phyloP scores from a whole-genome alignment of 2,113 vertebrate species.

The Phalacrocorax aristotelis region DNA sequence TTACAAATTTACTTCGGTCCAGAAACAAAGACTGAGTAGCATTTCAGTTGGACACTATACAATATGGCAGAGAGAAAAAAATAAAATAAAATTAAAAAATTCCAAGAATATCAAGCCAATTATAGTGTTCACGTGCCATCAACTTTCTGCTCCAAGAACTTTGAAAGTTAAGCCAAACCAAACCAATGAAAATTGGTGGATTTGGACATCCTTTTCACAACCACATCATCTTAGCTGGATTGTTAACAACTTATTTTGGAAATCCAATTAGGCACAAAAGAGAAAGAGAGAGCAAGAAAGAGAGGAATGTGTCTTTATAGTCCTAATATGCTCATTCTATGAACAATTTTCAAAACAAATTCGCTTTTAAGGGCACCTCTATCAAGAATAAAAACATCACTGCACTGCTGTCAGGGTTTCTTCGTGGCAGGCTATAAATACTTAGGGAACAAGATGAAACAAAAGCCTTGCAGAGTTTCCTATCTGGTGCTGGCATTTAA shows the following conservation, averaged over 20 bases:
- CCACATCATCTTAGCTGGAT: conserved; percentile 87
- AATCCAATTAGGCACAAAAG: conserved; percentile 76
- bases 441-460: conserved; percentile 61
- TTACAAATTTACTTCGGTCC: conserved; percentile 68
- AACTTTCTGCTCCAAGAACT: conserved; percentile 85
- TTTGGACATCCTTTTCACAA: conserved; percentile 86
- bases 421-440: conserved; percentile 64
- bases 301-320: conserved; percentile 35
- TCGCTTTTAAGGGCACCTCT: conserved; percentile 68
- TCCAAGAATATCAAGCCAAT: conserved; percentile 82
- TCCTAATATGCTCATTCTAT: conserved; percentile 28
- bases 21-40: conserved; percentile 70
- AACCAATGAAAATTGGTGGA: conserved; percentile 88
- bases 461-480: conserved; percentile 43
- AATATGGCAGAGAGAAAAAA: conserved; percentile 79
- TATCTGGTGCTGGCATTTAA: conserved; percentile 19
- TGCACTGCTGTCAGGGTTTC: conserved; percentile 43
- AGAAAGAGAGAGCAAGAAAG: not conserved
- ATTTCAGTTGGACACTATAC: conserved; percentile 73
- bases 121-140: conserved; percentile 85
- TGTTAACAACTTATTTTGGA: conserved; percentile 87
- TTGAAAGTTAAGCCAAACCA: conserved; percentile 85
- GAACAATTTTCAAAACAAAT: conserved; percentile 63
- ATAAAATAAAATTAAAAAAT: conserved; percentile 28
- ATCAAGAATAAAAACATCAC: conserved; percentile 62